Base-by-base conservation (phyloP, 2,888 invertebrate genomes). In the Ormyrus pomaceus region DNA sequence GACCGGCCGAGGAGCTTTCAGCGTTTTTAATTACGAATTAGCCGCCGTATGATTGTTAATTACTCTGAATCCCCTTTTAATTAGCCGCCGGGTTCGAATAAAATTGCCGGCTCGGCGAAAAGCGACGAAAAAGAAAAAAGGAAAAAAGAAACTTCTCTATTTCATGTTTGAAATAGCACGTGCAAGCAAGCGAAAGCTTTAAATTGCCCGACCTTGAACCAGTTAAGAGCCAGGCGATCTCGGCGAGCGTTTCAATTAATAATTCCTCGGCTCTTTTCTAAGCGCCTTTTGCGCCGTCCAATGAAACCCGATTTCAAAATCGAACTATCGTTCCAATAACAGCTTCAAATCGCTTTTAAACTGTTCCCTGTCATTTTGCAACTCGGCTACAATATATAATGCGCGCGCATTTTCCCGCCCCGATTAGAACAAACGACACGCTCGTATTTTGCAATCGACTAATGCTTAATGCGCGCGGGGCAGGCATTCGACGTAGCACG, bases 21-120 rank as follows among this genome's bases (percentile, higher is more conserved):
- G 34, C 34, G 34, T 75, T 73, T 68, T 64, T 9, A 53, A 58
- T 61, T 53, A 65, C 59, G 69, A 83, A 78, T 83, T 66, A 76
- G 65, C 74, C 62, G 74, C 69, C 56, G 62, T 72, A 80, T 83
- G 81, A 74, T 74, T 53, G 73, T 70, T 74, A 51, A 79, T 82
- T 81, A 79, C 81, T 79, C 79, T 61, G 76, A 82, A 82, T 83
- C 83, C 82, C 81, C 73, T 82, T 82, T 83, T 82, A 83, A 83
- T 84, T 84, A 82, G 83, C 82, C 80, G 2, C 78, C 19, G 79
- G 81, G 82, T 59, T 70, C 46, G 19, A 79, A 71, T 79, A 65
- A 79, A 79, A 79, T 66, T 50, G 46, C 34, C 34, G 34, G 34
- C 70, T 68, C 8, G 50, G 50, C 13, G 51, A 51, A 68, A 53